Base-by-base conservation (phyloP, 1,140 invertebrate species). In the Lepidurus arcticus region DNA sequence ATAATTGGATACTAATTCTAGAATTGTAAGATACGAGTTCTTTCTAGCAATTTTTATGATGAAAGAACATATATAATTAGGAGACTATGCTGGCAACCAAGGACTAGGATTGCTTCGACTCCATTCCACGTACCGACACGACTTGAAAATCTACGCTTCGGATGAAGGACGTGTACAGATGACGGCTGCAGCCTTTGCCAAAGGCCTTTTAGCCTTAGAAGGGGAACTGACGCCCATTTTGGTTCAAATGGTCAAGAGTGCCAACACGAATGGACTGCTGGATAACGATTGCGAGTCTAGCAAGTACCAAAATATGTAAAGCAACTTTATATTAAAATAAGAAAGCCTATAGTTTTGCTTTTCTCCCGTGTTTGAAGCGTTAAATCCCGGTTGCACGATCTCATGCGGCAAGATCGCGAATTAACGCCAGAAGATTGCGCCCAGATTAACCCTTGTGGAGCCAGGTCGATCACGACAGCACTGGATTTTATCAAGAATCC, bases 241-340 rank as follows among this genome's bases (percentile, higher is more conserved):
- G 16, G 97, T 99, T 13, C 98, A 99, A 86, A 99, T 99, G 98
- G 98, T 99, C 1, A 99, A 99, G 85, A 97, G 94, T 82, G 97
- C 97, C 1, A 98, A 99, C 83, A 99, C 97, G 0, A 99, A 99
- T 86, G 97, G 98, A 5, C 85, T 99, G 11, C 85, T 99, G 42
- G 98, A 99, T 84, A 98, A 99, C 84, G 97, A 99, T 84, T 96
- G 95, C 83, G 96, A 98, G 85, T 96, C 94, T 26, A 95, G 93
- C 82, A 98, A 98, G 87, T 95, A 94, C 84, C 95, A 98, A 84
- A 94, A 96, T 84, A 92, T 95, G 94, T 96, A 87, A 91, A 92
- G 88, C 44, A 44, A 76, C 74, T 80, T 34, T 34, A 3, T 4
- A 34, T 34, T 34, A 0, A 34, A 34, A 34, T 4, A 34, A 34